Conservation (phyloP, 2,797 vertebrate species). For the Falco peregrinus region DNA sequence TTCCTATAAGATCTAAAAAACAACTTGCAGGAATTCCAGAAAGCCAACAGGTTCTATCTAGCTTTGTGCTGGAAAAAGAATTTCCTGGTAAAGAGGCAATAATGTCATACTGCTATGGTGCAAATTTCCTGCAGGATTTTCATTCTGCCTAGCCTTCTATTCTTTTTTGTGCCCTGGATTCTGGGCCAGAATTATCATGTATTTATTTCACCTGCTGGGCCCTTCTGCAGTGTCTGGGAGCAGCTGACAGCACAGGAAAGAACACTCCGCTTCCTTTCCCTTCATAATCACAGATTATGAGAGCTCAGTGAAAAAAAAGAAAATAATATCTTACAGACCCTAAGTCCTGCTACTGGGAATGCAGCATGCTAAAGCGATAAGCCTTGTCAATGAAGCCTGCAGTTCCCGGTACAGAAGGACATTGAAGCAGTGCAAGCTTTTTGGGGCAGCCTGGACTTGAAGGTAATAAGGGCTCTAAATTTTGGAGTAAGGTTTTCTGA, state of each 20-base stretch:
- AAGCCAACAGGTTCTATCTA: neutral
- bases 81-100: neutral
- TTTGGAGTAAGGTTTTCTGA: neutral
- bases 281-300: neutral
- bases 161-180: neutral
- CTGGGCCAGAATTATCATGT: neutral
- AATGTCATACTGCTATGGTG: neutral
- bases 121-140: neutral
- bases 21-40: neutral
- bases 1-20: neutral
- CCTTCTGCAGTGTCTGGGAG: neutral
- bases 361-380: accelerated
- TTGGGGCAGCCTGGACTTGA: neutral
- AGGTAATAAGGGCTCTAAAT: neutral
- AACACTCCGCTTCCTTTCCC: neutral
- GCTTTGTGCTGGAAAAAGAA: neutral
- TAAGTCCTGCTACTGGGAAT: neutral
- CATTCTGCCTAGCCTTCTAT: no score
- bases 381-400: neutral
- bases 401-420: neutral
- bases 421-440: neutral
- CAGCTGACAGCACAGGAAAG: neutral
- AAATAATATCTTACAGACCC: neutral
- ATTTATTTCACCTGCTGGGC: neutral
- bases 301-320: neutral